Evolutionary conservation across 1,140 invertebrate genomes (phyloP).

Genomic region (Zaprionus inermis): DNA sequence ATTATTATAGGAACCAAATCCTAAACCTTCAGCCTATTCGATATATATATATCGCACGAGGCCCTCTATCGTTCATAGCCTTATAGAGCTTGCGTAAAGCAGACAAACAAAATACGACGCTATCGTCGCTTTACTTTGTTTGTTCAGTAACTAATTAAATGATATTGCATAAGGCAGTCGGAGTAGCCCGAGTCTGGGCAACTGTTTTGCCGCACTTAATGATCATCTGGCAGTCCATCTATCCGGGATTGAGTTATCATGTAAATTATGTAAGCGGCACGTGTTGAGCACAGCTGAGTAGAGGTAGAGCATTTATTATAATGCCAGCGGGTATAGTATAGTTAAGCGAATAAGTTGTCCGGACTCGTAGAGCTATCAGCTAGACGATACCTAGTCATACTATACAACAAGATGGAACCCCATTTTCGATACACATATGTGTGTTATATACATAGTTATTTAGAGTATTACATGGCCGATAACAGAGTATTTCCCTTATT

Average conservation of each 20-base stretch:
- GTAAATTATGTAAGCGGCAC: slow-evolving; percentile 1
- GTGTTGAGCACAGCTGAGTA: slow-evolving; percentile 1
- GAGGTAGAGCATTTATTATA: neutral
- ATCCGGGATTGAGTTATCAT: neutral
- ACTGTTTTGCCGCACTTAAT: neutral
- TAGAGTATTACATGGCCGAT: neutral
- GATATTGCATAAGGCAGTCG: slow-evolving; percentile 13
- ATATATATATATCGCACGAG: neutral
- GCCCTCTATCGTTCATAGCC: too few relatives aligned
- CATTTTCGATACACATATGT: neutral
- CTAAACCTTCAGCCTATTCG: neutral
- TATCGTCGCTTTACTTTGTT: neutral
- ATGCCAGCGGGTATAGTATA: neutral
- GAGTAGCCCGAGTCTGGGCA: neutral
- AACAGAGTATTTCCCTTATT: neutral
- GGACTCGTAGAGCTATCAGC: neutral
- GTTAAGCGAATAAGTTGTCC: neutral
- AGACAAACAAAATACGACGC: neutral
- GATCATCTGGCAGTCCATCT: neutral
- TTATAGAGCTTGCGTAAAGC: neutral
- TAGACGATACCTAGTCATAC: neutral
- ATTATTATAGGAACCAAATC: too few relatives aligned
- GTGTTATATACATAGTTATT: neutral
- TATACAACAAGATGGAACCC: neutral
- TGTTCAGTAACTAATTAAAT: slow-evolving; percentile 5